Percentiles rank a stretch among this genome's conserved stretches.
These are phyloP conservation scores for Hirudinaria manillensis DNA, from an alignment of 2,888 invertebrate genomes.

Conservation along the genomic window DNA sequence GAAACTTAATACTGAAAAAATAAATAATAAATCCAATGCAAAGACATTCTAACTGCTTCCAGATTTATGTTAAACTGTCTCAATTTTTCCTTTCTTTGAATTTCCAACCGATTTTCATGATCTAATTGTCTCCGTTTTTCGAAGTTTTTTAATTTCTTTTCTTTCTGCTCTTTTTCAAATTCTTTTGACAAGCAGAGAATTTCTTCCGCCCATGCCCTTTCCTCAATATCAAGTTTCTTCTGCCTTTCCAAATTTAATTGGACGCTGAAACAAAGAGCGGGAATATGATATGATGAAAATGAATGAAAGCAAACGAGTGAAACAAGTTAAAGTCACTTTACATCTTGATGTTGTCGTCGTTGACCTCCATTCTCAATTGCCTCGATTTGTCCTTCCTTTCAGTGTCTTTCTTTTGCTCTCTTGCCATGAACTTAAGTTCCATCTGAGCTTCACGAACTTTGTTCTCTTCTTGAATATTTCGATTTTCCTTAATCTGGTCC, in stretches of 20 bases:
- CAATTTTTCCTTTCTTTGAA: conserved; percentile 6
- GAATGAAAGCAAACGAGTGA: not conserved
- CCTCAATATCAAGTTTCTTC: not conserved
- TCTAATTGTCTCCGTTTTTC: not conserved
- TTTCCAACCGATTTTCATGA: not conserved
- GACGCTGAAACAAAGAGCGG: not conserved
- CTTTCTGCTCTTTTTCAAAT: not conserved
- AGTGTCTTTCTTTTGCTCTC: not conserved
- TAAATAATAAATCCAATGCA: too few species aligned
- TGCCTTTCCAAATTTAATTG: conserved; percentile 1
- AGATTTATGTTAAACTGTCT: not conserved
- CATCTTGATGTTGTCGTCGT: conserved; percentile 1
- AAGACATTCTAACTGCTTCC: conserved; percentile 1
- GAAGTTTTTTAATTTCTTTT: not conserved
- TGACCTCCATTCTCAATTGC: not conserved
- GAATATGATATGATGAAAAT: too few species aligned
- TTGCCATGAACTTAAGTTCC: not conserved
- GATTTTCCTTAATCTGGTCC: not conserved
- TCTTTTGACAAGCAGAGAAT: conserved; percentile 2
- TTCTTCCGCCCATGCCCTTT: not conserved
- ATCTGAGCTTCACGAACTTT: not conserved
- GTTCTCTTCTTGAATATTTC: not conserved
- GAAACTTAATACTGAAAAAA: not conserved
- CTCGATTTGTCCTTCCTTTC: not conserved
- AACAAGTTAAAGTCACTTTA: not conserved